A percentile compares a stretch with the other conserved stretches of the same genome.
Evolutionary conservation across 2,113 vertebrate species (phyloP).

Genomic region (Turdus rufiventris): DNA sequence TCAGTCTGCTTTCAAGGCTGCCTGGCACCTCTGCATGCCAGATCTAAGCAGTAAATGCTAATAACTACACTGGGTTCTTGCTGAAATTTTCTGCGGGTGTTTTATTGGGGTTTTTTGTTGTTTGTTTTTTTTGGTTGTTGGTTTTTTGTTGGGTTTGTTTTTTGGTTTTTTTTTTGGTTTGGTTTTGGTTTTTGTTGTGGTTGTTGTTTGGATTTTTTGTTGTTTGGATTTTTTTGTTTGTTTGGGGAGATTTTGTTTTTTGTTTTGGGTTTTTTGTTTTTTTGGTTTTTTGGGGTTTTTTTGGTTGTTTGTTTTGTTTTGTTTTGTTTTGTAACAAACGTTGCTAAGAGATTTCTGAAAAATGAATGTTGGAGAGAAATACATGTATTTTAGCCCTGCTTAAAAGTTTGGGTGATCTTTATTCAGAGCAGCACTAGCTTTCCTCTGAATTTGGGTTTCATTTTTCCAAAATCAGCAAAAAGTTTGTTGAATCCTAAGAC

Average conservation of each 20-base stretch:
- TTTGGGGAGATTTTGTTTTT: neutral
- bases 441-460: neutral
- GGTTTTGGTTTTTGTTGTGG: too few species aligned
- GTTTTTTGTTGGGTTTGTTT: too few species aligned
- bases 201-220: neutral
- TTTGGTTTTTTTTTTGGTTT: neutral
- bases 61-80: neutral
- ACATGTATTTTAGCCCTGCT: neutral
- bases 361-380: neutral
- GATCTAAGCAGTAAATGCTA: neutral
- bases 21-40: neutral
- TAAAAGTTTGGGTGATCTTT: neutral
- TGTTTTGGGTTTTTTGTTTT: neutral
- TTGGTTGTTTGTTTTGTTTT: neutral
- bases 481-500: neutral
- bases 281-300: too few species aligned
- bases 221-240: neutral
- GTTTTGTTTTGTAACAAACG: neutral
- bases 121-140: too few species aligned
- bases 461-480: neutral
- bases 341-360: neutral
- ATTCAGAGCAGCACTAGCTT: neutral
- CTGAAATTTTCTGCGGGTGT: neutral
- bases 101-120: neutral
- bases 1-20: neutral